These are phyloP conservation scores for Tor tambroides DNA, from an alignment of 2,113 vertebrate genomes.

Conservation along the genomic window DNA sequence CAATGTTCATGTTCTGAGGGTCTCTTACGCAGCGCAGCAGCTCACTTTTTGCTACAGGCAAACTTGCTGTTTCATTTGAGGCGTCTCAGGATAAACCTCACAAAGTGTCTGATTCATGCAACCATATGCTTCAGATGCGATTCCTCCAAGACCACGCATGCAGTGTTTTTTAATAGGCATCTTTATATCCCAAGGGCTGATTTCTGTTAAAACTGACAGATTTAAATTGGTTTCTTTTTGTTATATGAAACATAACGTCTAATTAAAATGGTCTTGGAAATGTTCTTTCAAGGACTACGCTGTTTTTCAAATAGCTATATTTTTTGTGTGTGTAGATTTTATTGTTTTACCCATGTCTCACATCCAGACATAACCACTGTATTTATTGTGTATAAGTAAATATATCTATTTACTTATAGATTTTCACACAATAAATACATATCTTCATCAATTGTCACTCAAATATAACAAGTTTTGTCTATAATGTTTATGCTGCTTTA, in stretches of 20 bases:
- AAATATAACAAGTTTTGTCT: too few species aligned
- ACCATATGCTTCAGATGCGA: not conserved
- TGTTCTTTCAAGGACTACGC: not conserved
- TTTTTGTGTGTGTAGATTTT: too few species aligned
- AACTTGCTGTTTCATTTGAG: conserved; percentile 20
- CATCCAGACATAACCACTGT: not conserved
- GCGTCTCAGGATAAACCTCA: not conserved
- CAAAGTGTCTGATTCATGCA: conserved; percentile 10
- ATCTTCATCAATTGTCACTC: too few species aligned
- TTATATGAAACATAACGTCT: not conserved
- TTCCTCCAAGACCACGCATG: not conserved
- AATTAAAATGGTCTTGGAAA: not conserved
- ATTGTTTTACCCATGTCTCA: not conserved
- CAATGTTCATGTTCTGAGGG: not conserved
- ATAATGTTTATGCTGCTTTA: too few species aligned
- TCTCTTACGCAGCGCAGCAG: not conserved
- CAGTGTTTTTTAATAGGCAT: not conserved
- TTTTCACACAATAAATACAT: too few species aligned
- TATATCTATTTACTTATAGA: too few species aligned
- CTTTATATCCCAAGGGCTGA: not conserved
- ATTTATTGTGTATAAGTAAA: not conserved
- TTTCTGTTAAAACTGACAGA: not conserved
- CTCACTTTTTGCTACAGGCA: conserved; percentile 13
- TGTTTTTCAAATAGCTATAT: not conserved
- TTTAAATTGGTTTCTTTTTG: conserved; percentile 2